Percentiles rank a stretch among this genome's conserved stretches.
phyloP scores from a whole-genome alignment of 1,140 invertebrate species.

The Magallana ariakensis region DNA sequence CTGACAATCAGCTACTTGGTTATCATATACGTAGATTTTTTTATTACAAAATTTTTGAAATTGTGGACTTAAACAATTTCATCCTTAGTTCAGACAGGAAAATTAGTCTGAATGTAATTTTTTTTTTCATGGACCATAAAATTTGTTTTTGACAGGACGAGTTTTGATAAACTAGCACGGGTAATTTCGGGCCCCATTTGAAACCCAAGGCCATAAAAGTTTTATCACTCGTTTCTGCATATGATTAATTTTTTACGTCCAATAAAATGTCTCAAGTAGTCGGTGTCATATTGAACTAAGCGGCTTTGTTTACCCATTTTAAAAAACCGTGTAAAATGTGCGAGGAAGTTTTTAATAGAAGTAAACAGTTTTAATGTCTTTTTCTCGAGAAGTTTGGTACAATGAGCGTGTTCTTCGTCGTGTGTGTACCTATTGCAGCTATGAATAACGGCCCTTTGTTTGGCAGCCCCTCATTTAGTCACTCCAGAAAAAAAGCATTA shows the following conservation, averaged over 20 bases:
- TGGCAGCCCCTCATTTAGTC: background rate
- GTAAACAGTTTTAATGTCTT: conserved; percentile 18
- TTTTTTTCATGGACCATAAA: too few species aligned
- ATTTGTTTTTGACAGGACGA: background rate
- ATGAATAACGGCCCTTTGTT: background rate
- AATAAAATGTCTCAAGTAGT: background rate
- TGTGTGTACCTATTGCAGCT: too few species aligned
- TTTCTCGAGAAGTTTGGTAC: background rate
- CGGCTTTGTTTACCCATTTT: background rate
- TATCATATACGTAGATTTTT: too few species aligned
- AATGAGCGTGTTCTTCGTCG: background rate
- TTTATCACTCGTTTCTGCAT: background rate
- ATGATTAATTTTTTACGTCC: background rate
- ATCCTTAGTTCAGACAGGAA: too few species aligned
- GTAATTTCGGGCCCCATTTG: background rate
- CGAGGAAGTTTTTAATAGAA: background rate
- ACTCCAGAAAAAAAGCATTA: background rate
- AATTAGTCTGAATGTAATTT: too few species aligned
- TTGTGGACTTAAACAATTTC: too few species aligned
- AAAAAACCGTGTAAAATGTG: background rate
- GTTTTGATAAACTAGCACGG: background rate
- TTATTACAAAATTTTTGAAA: too few species aligned
- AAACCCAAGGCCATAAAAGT: background rate
- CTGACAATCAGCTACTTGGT: too few species aligned
- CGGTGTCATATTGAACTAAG: background rate